A percentile compares a stretch with the other conserved stretches of the same genome.
phyloP scores from a whole-genome alignment of 2,797 vertebrate genomes.

The Tangara arthus region DNA sequence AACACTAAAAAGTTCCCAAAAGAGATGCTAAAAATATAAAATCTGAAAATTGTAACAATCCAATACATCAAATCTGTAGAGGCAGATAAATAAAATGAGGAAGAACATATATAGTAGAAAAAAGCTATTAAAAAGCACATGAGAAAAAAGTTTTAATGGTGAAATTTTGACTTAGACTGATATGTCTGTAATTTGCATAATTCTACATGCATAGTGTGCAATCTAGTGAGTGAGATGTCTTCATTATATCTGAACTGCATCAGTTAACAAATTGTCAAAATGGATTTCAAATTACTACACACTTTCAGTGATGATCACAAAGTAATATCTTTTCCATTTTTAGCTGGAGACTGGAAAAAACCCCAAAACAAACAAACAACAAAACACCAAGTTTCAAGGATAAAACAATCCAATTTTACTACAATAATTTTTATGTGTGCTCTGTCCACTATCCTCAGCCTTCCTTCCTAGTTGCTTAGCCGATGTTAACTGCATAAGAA shows the following conservation, averaged over 20 bases:
- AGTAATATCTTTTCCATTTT: background rate
- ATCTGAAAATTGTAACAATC: background rate
- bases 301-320: background rate
- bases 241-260: background rate
- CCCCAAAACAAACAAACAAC: background rate
- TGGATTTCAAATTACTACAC: background rate
- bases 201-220: background rate
- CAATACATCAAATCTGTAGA: background rate
- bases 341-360: background rate
- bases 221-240: background rate
- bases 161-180: background rate
- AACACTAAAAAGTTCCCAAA: background rate
- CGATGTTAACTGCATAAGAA: background rate
- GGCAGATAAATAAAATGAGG: background rate
- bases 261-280: constrained; percentile 19
- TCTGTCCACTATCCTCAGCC: background rate
- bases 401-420: background rate
- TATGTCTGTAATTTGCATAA: constrained; percentile 3
- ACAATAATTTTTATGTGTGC: background rate
- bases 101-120: background rate
- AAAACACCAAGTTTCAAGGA: background rate
- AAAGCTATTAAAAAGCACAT: background rate
- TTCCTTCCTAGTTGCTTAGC: background rate
- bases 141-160: background rate
- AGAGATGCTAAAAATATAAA: background rate